Conservation (phyloP, 2,888 invertebrate genomes). For the Brachyptera risi region DNA sequence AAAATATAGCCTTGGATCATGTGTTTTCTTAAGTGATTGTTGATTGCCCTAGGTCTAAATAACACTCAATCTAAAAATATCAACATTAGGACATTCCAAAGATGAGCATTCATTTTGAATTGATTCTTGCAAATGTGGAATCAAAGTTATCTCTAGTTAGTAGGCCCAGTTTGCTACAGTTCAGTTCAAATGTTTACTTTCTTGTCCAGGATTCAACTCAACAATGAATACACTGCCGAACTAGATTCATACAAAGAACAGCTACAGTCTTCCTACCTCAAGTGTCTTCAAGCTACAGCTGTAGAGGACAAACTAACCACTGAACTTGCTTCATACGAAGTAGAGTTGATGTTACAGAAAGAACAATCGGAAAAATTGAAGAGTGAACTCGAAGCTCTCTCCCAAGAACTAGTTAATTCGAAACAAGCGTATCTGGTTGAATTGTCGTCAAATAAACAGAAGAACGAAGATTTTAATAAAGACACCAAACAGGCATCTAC, state of each 20-base stretch:
- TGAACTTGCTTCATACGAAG: not conserved
- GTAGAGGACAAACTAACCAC: not conserved
- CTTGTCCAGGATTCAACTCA: not conserved
- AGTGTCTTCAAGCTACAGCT: not conserved
- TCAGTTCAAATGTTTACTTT: not conserved
- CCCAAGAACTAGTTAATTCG: conserved; percentile 14
- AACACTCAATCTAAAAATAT: too few relatives aligned
- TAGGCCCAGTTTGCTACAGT: not conserved
- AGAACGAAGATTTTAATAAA: too few relatives aligned
- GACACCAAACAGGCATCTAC: too few relatives aligned
- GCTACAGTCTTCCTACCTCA: conserved; percentile 32
- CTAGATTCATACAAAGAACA: conserved; percentile 40
- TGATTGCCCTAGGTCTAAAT: too few relatives aligned
- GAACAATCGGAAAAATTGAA: conserved; percentile 36
- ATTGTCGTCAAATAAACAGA: too few relatives aligned
- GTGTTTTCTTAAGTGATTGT: too few relatives aligned
- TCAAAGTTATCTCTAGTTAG: too few relatives aligned
- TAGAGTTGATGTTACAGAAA: not conserved
- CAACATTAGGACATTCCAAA: too few relatives aligned
- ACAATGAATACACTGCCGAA: conserved; percentile 39
- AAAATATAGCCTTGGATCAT: too few relatives aligned
- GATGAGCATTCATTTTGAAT: too few relatives aligned
- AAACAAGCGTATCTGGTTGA: too few relatives aligned
- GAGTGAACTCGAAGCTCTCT: conserved; percentile 35
- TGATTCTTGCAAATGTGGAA: too few relatives aligned